A percentile compares a stretch with the other conserved stretches of the same genome.
phyloP scores from a whole-genome alignment of 2,113 vertebrate species.

The Mesoclemmys tuberculata region DNA sequence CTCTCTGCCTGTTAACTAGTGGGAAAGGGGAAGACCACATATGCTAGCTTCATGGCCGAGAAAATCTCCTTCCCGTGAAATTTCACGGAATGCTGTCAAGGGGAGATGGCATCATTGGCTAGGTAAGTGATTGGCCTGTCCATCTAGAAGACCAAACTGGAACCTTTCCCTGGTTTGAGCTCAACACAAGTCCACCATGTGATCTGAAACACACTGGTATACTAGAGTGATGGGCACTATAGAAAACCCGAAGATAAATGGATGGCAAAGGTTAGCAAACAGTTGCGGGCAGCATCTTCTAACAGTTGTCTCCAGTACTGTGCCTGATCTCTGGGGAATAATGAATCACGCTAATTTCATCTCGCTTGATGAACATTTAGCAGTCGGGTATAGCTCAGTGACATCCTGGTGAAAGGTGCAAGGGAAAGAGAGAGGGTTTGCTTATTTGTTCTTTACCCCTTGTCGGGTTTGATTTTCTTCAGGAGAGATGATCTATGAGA shows the following conservation, averaged over 20 bases:
- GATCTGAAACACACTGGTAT: not conserved
- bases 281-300: slow-evolving; percentile 32
- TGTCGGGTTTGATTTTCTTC: not conserved
- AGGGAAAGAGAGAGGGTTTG: not conserved
- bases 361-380: not conserved
- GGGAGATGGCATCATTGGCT: rapidly evolving
- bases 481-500: not conserved
- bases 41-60: too few relatives aligned
- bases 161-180: slow-evolving; percentile 23
- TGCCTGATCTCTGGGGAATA: slow-evolving; percentile 35
- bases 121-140: not conserved
- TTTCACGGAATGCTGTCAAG: not conserved
- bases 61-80: not conserved
- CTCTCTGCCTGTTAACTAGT: rapidly evolving
- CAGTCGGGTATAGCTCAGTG: not conserved
- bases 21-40: too few relatives aligned
- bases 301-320: slow-evolving; percentile 21
- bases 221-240: not conserved
- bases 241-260: slow-evolving; percentile 31
- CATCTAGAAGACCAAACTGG: slow-evolving; percentile 17
- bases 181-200: not conserved
- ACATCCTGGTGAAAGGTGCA: not conserved
- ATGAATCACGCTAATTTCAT: slow-evolving; percentile 16
- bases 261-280: slow-evolving; percentile 37
- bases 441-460: not conserved